Conservation (phyloP, 2,113 vertebrate genomes). For the Saccopteryx leptura region DNA sequence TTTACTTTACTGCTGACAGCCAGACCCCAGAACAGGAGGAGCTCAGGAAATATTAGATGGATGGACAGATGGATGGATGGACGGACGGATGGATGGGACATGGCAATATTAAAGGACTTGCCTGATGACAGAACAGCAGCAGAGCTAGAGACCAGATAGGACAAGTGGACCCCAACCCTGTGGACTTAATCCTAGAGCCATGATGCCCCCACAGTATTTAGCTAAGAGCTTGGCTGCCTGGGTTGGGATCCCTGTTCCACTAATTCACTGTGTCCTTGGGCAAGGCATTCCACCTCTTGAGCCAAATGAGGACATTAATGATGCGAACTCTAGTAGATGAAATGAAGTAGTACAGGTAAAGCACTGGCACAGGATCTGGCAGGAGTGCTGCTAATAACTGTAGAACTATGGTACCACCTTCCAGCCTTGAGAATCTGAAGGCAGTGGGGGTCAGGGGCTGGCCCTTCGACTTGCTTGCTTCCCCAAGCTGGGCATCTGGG, state of each 20-base stretch:
- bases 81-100: not conserved
- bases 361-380: not conserved
- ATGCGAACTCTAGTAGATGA: not conserved
- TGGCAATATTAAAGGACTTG: not conserved
- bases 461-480: not conserved
- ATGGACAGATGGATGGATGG: not conserved
- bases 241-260: not conserved
- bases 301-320: not conserved
- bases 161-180: not conserved
- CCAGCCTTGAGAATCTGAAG: not conserved
- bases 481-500: conserved; percentile 28
- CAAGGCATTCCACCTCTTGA: conserved; percentile 1
- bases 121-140: not conserved
- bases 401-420: not conserved
- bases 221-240: not conserved
- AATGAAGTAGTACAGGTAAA: not conserved
- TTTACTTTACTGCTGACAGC: not conserved
- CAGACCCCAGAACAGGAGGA: not conserved
- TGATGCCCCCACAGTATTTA: not conserved
- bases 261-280: not conserved
- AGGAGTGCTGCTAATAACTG: not conserved
- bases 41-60: not conserved
- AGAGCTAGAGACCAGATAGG: not conserved
- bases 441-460: not conserved
- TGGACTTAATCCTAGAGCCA: not conserved